These are phyloP conservation scores for Phrixothrix hirtus DNA, from an alignment of 2,888 invertebrate genomes.

Conservation along the genomic window DNA sequence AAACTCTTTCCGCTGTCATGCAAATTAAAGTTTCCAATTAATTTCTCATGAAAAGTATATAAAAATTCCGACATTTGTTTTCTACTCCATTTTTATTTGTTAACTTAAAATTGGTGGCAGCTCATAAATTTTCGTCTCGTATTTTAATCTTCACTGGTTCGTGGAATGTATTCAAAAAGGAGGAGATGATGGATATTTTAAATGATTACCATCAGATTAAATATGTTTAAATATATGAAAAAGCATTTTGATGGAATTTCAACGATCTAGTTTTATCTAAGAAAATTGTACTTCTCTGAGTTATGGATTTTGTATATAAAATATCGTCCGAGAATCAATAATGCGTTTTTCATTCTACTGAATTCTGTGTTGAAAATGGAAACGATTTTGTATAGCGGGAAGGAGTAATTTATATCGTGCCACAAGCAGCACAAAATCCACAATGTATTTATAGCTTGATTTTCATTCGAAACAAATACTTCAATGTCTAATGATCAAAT, in stretches of 20 bases:
- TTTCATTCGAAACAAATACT: slow-evolving; percentile 11
- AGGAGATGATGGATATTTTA: slow-evolving; percentile 9
- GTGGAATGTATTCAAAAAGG: slow-evolving; percentile 3
- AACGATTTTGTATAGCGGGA: slow-evolving; percentile 12
- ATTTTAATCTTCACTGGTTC: background rate
- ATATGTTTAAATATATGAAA: background rate
- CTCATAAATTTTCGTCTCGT: background rate
- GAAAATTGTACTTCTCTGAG: slow-evolving; percentile 6
- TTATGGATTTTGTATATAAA: slow-evolving; percentile 9
- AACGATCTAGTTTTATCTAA: slow-evolving; percentile 9
- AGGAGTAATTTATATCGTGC: slow-evolving; percentile 16
- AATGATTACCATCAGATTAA: background rate
- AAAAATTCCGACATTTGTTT: background rate
- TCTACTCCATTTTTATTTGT: background rate
- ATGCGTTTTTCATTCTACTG: slow-evolving; percentile 9
- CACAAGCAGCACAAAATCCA: slow-evolving; percentile 9
- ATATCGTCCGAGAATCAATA: slow-evolving; percentile 11
- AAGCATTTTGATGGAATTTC: too few species aligned
- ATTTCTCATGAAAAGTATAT: too few species aligned
- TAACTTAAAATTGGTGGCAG: background rate
- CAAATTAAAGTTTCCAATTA: too few species aligned
- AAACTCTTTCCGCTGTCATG: too few species aligned
- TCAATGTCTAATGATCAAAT: slow-evolving; percentile 14
- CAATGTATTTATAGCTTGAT: slow-evolving; percentile 8
- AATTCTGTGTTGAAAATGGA: slow-evolving; percentile 10